Conservation (phyloP, 2,888 invertebrate species). For the Torymus aiolomorphi region DNA sequence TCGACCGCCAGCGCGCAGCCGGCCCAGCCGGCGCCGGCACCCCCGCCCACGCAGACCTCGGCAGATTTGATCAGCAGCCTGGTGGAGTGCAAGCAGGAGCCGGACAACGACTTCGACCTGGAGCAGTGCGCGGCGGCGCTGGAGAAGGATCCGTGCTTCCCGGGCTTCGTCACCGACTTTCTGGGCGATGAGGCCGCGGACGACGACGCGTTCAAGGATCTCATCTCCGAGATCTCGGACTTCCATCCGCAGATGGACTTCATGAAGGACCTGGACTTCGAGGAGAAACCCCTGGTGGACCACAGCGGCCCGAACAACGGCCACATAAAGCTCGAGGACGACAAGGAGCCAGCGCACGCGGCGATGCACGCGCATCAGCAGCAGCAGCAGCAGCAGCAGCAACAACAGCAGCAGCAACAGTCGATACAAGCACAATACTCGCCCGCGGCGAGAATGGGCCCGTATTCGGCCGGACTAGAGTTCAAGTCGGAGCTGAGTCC, state of each 20-base stretch:
- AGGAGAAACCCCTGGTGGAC: slow-evolving; percentile 75
- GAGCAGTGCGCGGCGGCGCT: slow-evolving; percentile 90
- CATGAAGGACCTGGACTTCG: slow-evolving; percentile 88
- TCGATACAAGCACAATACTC: slow-evolving; percentile 77
- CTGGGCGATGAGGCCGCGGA: slow-evolving; percentile 90
- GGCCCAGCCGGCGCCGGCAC: slow-evolving; percentile 60
- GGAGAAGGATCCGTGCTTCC: slow-evolving; percentile 89
- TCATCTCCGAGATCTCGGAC: slow-evolving; percentile 91
- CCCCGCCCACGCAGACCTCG: slow-evolving; percentile 73
- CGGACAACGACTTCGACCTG: slow-evolving; percentile 90
- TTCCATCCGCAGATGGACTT: slow-evolving; percentile 83
- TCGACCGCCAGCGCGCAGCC: slow-evolving; percentile 37
- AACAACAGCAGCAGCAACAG: slow-evolving; percentile 61
- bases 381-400: slow-evolving; percentile 69
- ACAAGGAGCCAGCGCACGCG: slow-evolving; percentile 70
- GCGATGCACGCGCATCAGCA: slow-evolving; percentile 63
- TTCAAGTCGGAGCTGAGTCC: slow-evolving; percentile 86
- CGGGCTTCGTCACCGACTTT: slow-evolving; percentile 86
- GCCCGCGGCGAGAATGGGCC: slow-evolving; percentile 65
- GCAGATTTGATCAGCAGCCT: slow-evolving; percentile 78
- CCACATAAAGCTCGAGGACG: slow-evolving; percentile 74
- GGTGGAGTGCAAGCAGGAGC: slow-evolving; percentile 90
- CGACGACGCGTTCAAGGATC: slow-evolving; percentile 89
- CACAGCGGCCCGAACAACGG: slow-evolving; percentile 63
- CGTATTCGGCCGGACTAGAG: slow-evolving; percentile 75